A percentile compares a stretch with the other conserved stretches of the same genome.
Evolutionary conservation across 2,113 vertebrate genomes (phyloP).

Genomic region (Zosterops japonicus): DNA sequence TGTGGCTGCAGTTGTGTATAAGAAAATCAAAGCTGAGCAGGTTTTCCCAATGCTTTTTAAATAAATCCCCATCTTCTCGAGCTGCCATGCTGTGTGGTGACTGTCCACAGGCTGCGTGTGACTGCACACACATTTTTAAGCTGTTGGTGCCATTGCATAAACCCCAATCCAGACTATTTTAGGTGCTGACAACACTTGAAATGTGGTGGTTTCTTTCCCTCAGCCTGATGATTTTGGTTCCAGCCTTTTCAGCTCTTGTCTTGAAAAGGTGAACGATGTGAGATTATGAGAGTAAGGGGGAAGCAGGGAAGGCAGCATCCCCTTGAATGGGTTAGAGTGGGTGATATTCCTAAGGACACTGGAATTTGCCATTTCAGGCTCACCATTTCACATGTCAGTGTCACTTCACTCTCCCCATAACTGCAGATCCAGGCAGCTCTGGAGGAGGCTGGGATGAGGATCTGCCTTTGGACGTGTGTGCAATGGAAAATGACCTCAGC

Average conservation of each 20-base stretch:
- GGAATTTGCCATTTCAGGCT: neutral
- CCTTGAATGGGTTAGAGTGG: neutral
- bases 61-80: neutral
- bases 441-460: neutral
- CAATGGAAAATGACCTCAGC: neutral
- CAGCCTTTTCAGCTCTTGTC: neutral
- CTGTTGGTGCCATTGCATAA: neutral
- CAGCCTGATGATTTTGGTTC: neutral
- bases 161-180: neutral
- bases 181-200: neutral
- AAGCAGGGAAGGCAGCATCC: neutral
- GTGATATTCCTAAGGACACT: neutral
- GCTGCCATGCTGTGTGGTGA: neutral
- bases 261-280: neutral
- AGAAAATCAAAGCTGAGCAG: neutral
- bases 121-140: neutral
- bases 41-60: neutral
- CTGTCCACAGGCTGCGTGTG: neutral
- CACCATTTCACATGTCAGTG: neutral
- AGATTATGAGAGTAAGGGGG: neutral
- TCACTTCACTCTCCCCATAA: neutral
- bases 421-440: neutral
- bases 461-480: neutral
- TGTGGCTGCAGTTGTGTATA: accelerated
- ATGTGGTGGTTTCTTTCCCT: neutral